Base-by-base conservation (phyloP, 2,888 invertebrate genomes). In the Eupsilia transversa region DNA sequence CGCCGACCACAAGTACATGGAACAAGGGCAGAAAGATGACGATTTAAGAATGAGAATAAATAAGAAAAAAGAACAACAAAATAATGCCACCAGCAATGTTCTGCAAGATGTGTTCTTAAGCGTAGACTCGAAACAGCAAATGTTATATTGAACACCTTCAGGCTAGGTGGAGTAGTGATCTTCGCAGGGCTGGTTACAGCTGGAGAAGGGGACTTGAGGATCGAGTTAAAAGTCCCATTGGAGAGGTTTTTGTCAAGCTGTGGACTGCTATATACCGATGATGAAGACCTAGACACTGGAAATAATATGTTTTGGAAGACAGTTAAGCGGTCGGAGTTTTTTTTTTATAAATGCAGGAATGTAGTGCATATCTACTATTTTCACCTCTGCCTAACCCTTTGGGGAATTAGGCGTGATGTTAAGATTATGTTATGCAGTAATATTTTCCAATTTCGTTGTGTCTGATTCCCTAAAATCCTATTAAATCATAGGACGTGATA, bases 401-500 rank as follows among this genome's bases (percentile, higher is more conserved):
- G 49, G 49, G 0, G 23, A 23, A 49, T 49, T 20, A 7, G 7
- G 23, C 9, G 23, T 43, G 5, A 46, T 20, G 7, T 23, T n/a
- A n/a, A n/a, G n/a, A n/a, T n/a, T 49, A 20, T 46, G 20, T 6
- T 46, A 20, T 6, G 7, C 20, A 46, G 17, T n/a, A 9, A 43
- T 30, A n/a, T 54, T 52, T 41, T 38, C 3, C 27, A 5, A 14
- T 54, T 20, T 17, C 1, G 7, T 20, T 12, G 10, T 27, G n/a
- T 33, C 20, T 10, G 0, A 10, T 38, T 46, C 20, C 1, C 12
- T 30, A 38, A 52, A 72, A 77, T 17, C 30, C 1, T 46, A 80
- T 74, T 65, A 60, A 74, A 78, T 66, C 46, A 35, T 20, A n/a
- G 2, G 30, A 43, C 46, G 4, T 1, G 5, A 33, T 41, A 80